These are phyloP conservation scores for Dendrocincla fuliginosa DNA, from an alignment of 2,797 vertebrate genomes.

Conservation along the genomic window DNA sequence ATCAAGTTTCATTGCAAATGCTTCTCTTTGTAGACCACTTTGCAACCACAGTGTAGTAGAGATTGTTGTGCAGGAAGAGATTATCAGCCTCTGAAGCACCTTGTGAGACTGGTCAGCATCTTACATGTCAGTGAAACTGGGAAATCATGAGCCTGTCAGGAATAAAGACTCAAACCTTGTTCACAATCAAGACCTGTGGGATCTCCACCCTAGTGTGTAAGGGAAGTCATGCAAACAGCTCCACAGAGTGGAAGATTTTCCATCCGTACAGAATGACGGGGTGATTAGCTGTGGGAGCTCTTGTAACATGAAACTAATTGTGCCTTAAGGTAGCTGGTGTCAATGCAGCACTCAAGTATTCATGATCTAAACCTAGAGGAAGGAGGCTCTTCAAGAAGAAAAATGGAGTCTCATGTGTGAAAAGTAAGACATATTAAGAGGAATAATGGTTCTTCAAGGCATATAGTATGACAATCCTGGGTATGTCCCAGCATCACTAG, in stretches of 20 bases:
- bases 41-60: background rate
- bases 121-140: background rate
- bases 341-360: background rate
- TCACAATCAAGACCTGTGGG: background rate
- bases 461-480: rapidly evolving
- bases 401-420: background rate
- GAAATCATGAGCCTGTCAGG: background rate
- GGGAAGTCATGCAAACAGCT: background rate
- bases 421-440: background rate
- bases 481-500: background rate
- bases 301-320: background rate
- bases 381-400: background rate
- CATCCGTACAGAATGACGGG: background rate
- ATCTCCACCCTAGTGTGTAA: background rate
- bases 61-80: background rate
- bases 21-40: background rate
- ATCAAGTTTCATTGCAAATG: background rate
- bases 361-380: background rate
- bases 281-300: background rate
- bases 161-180: background rate
- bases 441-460: background rate
- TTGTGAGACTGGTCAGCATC: background rate
- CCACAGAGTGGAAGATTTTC: background rate
- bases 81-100: background rate
- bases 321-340: background rate